These are phyloP conservation scores for Stomorhina lunata DNA, from an alignment of 2,888 invertebrate genomes.

Conservation along the genomic window DNA sequence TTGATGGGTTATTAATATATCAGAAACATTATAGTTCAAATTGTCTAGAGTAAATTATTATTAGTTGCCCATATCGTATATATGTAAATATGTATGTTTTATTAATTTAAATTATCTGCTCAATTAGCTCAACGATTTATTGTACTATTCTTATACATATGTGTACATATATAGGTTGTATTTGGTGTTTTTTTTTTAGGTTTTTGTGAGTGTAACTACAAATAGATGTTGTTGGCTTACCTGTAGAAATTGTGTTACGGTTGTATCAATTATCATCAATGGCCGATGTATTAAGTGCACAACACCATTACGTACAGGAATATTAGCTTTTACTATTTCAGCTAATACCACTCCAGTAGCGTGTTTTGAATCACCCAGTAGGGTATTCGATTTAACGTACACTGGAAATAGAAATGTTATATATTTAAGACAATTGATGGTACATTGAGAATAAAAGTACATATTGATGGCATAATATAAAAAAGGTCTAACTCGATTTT, in stretches of 20 bases:
- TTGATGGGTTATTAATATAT: no score
- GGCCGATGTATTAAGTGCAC: slow-evolving; percentile 95
- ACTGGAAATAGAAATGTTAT: slow-evolving; percentile 80
- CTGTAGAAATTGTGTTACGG: slow-evolving; percentile 91
- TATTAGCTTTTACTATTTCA: slow-evolving; percentile 93
- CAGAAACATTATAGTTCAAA: no score
- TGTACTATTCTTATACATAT: neutral
- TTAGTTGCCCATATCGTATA: no score
- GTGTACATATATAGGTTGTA: neutral
- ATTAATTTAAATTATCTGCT: no score
- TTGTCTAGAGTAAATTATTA: no score
- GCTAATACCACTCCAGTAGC: slow-evolving; percentile 91
- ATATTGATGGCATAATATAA: no score
- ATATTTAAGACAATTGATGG: no score
- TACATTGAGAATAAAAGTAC: no score
- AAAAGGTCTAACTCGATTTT: no score
- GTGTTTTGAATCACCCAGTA: slow-evolving; percentile 88
- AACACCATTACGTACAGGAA: slow-evolving; percentile 95
- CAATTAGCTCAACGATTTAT: no score
- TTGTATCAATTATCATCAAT: slow-evolving; percentile 94
- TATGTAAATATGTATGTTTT: no score
- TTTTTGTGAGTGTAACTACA: slow-evolving; percentile 1
- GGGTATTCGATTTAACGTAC: slow-evolving; percentile 92
- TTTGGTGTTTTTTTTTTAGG: slow-evolving; percentile 6
- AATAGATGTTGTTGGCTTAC: slow-evolving; percentile 81